Base-by-base conservation (phyloP, 2,113 vertebrate genomes). In the Probosciger aterrimus region DNA sequence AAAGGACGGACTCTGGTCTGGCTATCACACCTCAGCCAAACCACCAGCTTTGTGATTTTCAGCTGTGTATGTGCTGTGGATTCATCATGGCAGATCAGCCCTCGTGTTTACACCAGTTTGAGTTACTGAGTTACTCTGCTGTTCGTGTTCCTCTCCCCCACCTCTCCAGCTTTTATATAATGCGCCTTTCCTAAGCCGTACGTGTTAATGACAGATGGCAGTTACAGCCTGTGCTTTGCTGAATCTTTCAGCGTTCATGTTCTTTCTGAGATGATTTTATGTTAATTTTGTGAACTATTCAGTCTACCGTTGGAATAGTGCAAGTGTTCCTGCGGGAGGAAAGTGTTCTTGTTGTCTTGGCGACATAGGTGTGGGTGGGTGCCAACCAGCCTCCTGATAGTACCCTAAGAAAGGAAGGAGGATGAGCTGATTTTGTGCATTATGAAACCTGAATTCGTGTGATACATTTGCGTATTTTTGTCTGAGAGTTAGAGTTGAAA, bases 121-220 rank as follows among this genome's bases (percentile, higher is more conserved):
- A 92, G 68, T 65, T 59, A 18, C 57, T 46, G 46, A 89, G 73
- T 85, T 86, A 47, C 88, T 94, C 67, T 86, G 94, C 81, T 10
- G 24, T 83, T 78, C 37, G 6, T 71, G 78, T 82, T 93, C 44
- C 83, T 82, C 86, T 92, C 90, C 71, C 86, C 75, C 71, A 63
- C 88, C 93, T 81, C 92, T 94, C 78, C 63, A 82, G 86, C 90
- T 90, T 96, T 95, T 95, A 83, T 67, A 55, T 52, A 65, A 91
- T 22, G 24, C 68, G 64, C 69, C 60, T 95, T 86, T 95, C 88
- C 90, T 88, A 24, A 96, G 44, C 86, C 89, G 86, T 94, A 74
- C 37, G 88, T 94, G 84, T 90, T 92, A 94, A 70, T 90, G 86
- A 86, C 97, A 95, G 87, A 82, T 97, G 97, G 96, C 93, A 88